Evolutionary conservation across 1,140 invertebrate genomes (phyloP).

Genomic region (Sweltsa coloradensis): DNA sequence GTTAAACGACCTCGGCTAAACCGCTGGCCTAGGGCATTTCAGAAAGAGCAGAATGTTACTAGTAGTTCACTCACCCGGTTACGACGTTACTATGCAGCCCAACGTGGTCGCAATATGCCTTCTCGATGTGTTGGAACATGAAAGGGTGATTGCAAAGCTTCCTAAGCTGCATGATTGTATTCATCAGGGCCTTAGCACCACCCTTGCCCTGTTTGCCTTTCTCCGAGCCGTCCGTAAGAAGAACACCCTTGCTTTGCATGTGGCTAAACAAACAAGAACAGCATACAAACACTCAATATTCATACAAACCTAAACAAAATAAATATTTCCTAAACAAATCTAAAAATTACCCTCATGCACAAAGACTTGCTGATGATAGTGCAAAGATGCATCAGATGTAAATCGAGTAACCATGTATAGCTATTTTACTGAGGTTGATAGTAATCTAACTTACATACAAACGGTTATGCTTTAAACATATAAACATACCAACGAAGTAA

Average conservation of each 20-base stretch:
- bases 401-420: no score
- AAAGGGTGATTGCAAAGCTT: conserved; percentile 68
- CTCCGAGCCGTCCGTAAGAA: conserved; percentile 44
- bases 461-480: no score
- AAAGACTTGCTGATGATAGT: no score
- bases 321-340: no score
- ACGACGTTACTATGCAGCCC: conserved; percentile 27
- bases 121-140: conserved; percentile 57
- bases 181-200: conserved; percentile 49
- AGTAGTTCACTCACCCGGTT: conserved; percentile 31
- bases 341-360: no score
- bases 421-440: no score
- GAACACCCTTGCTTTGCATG: conserved; percentile 50
- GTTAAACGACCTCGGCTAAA: no score
- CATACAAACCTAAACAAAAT: not conserved
- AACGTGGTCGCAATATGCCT: conserved; percentile 41
- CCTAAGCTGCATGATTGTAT: conserved; percentile 58
- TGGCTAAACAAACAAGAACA: conserved; percentile 26
- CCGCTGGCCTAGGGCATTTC: no score
- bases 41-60: no score
- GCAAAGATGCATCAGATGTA: no score
- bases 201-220: conserved; percentile 44
- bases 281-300: not conserved
- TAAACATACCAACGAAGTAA: no score
- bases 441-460: no score